Base-by-base conservation (phyloP, 2,888 invertebrate species). In the Spilarctia lutea region DNA sequence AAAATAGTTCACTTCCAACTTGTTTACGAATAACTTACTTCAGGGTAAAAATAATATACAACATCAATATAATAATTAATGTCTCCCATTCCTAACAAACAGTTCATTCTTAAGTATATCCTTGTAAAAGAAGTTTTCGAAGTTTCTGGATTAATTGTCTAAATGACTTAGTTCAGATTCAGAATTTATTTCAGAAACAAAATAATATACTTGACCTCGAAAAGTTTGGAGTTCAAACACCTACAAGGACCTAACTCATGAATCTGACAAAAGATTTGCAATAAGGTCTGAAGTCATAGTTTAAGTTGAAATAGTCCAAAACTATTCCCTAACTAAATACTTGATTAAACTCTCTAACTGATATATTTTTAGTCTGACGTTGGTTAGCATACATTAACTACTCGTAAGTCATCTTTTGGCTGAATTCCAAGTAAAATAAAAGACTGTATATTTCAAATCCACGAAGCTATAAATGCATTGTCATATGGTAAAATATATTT, bases 391-490 rank as follows among this genome's bases (percentile, higher is more conserved):
- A 75, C 6, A 72, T 72, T 72, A 72, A 68, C 6, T 42, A 65
- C 48, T 72, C 68, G 35, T 75, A 72, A 72, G 39, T 75, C 72
- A 68, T 65, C 48, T 68, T 45, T 77, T 77, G 75, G 77, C 72
- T 35, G 16, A 65, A 65, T 65, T 75, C 77, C 77, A 77, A 77
- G 72, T 52, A 68, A 73, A 77, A 77, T 77, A 73, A 71, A 68
- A 75, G 56, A 52, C 68, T 56, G 71, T 77, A 75, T 74, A 75
- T 75, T 65, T 30, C 48, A 68, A 77, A 71, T 73, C 60, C 68
- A 67, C 60, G 56, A 72, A 67, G 65, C 73, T 70, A 68, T 75
- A 71, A 75, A 75, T 75, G 65, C 63, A 71, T 65, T 52, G 74
- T 72, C 67, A 72, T 72, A 74, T 66, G 45, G 60, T 74, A 71